phyloP scores from a whole-genome alignment of 2,113 vertebrate genomes.

The Istiophorus platypterus region DNA sequence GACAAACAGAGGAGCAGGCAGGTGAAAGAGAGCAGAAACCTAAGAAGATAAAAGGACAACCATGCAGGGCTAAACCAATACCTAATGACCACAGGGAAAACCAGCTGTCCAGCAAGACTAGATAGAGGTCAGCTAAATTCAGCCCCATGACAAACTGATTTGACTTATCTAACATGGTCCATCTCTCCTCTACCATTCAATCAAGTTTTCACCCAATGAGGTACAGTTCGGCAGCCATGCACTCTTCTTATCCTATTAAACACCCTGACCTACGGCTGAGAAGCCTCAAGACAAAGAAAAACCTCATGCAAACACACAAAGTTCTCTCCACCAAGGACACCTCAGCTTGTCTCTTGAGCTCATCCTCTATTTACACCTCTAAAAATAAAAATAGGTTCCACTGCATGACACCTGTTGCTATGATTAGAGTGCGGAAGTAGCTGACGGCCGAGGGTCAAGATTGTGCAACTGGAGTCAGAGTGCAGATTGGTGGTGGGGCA shows the following conservation, averaged over 20 bases:
- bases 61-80: not conserved
- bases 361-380: constrained; percentile 67
- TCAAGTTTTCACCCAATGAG: constrained; percentile 19
- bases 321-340: constrained; percentile 14
- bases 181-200: constrained; percentile 39
- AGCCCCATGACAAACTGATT: constrained; percentile 53
- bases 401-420: constrained; percentile 76
- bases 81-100: not conserved
- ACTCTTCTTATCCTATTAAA: constrained; percentile 63
- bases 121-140: not conserved
- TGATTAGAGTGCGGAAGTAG: constrained; percentile 68
- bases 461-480: constrained; percentile 71
- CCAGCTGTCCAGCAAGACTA: not conserved
- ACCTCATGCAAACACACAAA: constrained; percentile 20
- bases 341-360: constrained; percentile 18
- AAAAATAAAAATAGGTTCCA: constrained; percentile 80
- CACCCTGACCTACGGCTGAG: constrained; percentile 20
- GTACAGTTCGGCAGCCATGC: constrained; percentile 10
- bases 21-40: constrained; percentile 7
- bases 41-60: not conserved
- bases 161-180: constrained; percentile 62
- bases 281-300: constrained; percentile 14
- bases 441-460: constrained; percentile 53
- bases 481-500: constrained; percentile 15
- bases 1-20: constrained; percentile 82